phyloP scores from a whole-genome alignment of 23 tunicate species.

The Styela plicata region DNA sequence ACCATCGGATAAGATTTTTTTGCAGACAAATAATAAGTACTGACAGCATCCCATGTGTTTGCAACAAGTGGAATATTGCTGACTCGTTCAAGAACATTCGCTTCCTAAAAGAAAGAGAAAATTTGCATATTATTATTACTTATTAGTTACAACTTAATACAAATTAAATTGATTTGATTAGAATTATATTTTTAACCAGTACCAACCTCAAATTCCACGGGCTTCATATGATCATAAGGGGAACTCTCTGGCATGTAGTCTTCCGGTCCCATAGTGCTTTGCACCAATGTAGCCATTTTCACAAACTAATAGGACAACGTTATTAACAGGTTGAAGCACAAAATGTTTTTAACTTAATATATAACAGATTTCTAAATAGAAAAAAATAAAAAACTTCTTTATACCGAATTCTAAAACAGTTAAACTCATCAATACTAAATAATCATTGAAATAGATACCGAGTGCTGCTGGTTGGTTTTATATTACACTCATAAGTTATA shows the following conservation, averaged over 20 bases:
- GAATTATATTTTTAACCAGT: background rate
- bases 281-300: background rate
- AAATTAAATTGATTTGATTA: too few relatives aligned
- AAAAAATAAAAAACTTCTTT: too few relatives aligned
- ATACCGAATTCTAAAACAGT: too few relatives aligned
- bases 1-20: constrained; percentile 73
- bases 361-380: too few relatives aligned
- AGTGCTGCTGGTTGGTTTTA: too few relatives aligned
- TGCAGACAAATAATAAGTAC: constrained; percentile 43
- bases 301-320: too few relatives aligned
- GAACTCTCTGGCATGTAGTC: constrained; percentile 26
- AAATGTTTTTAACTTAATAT: too few relatives aligned
- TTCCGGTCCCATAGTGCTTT: background rate
- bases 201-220: background rate
- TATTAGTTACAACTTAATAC: too few relatives aligned
- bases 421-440: too few relatives aligned
- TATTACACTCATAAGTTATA: too few relatives aligned
- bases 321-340: too few relatives aligned
- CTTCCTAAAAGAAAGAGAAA: constrained; percentile 29
- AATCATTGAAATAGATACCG: too few relatives aligned
- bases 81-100: constrained; percentile 63
- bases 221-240: constrained; percentile 20
- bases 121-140: background rate
- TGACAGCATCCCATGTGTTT: constrained; percentile 58
- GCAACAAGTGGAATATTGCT: constrained; percentile 55